Evolutionary conservation across 2,113 vertebrate species (phyloP), one percentile per base, ranked within the genome.

Genomic region (Pterocles orientalis): DNA sequence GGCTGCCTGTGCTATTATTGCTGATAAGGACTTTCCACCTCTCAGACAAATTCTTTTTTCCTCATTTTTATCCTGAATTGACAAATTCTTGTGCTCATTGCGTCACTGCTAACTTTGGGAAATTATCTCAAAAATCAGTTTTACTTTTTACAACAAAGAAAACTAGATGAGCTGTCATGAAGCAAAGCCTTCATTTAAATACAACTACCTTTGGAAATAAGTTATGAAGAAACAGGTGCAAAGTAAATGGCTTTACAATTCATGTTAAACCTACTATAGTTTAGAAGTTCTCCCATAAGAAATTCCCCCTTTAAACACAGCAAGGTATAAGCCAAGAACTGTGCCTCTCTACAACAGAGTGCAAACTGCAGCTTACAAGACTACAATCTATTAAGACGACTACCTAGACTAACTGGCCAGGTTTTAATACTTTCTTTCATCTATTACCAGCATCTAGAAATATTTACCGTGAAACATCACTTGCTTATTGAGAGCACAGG

Each of bases 211-310:
- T 96, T 97, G 95, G 96, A 97, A 97, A 96, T 96, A 94, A 97
- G 91, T 97, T 97, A 95, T 96, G 92, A 97, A 95, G 82, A 96
- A 96, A 97, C 91, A 97, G 95, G 97, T 96, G 96, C 97, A 97
- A 95, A 97, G 94, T 94, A 93, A 96, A 97, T 94, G 92, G 96
- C 92, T 96, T 97, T 94, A 97, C 89, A 93, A 85, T 95, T 96
- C 93, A 96, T 9, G 94, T 96, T 97, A 95, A 86, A 95, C 93
- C 80, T 92, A 94, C 90, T 82, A 97, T 39, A 96, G 91, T 96
- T 96, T 85, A 92, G 80, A 95, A 94, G 95, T 94, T 91, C 91
- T 93, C 92, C 94, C 68, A 1, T 51, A 82, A 95, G 96, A 96
- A 97, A 96, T 88, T 96, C 92, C 92, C 94, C 94, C 96, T 97